These are phyloP conservation scores for Sterna hirundo DNA, from an alignment of 2,113 vertebrate genomes.

Conservation along the genomic window DNA sequence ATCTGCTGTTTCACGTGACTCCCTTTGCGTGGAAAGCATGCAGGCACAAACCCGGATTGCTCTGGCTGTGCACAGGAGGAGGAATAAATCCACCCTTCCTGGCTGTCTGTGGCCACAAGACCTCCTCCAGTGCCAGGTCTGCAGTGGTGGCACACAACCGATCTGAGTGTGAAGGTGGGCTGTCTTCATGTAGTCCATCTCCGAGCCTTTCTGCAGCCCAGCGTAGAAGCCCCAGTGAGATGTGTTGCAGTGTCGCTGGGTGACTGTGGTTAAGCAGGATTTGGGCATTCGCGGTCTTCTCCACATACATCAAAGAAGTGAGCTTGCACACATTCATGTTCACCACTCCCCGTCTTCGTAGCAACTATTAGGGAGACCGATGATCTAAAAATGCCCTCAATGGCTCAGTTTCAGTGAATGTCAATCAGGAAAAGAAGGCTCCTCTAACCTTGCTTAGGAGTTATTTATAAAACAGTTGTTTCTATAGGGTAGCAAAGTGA, in stretches of 20 bases:
- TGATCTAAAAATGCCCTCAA: background rate
- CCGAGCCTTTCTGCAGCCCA: background rate
- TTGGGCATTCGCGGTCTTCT: background rate
- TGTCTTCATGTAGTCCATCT: background rate
- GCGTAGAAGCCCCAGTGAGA: background rate
- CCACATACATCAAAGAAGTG: background rate
- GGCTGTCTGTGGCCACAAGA: background rate
- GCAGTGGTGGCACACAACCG: background rate
- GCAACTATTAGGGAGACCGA: background rate
- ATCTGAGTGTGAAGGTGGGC: background rate
- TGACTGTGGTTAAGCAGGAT: background rate
- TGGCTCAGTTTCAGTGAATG: background rate
- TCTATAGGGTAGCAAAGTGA: background rate
- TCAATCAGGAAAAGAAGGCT: background rate
- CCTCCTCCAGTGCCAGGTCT: background rate
- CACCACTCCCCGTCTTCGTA: accelerated
- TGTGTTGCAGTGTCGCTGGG: background rate
- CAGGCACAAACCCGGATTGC: background rate
- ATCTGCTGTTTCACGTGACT: background rate
- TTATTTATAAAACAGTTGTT: background rate
- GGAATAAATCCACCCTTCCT: background rate
- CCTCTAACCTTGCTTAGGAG: background rate
- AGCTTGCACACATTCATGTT: background rate
- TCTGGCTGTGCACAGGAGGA: background rate
- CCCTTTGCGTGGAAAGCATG: background rate